A percentile compares a stretch with the other conserved stretches of the same genome.
Evolutionary conservation across 2,113 vertebrate genomes (phyloP).

Genomic region (Lamprologus sp.): DNA sequence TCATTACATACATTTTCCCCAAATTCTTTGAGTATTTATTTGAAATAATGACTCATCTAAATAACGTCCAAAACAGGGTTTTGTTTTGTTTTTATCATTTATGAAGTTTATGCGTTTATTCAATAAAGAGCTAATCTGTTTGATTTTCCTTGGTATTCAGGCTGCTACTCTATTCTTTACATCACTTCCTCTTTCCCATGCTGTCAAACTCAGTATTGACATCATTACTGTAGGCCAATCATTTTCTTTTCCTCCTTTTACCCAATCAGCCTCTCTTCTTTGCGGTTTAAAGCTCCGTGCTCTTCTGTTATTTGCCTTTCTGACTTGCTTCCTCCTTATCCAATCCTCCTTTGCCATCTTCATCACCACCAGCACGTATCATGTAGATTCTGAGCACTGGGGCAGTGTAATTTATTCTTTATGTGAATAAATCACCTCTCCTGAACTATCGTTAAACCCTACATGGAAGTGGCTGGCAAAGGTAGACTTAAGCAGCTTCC

Average conservation of each 20-base stretch:
- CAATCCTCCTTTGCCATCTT: background rate
- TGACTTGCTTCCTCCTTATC: background rate
- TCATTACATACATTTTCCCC: fast-evolving
- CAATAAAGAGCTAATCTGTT: background rate
- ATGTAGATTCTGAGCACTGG: fast-evolving
- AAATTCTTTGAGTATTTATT: background rate
- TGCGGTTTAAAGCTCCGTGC: fast-evolving
- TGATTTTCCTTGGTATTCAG: background rate
- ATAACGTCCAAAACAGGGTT: background rate
- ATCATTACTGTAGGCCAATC: background rate
- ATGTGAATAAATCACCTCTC: background rate
- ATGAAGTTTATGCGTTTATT: fast-evolving
- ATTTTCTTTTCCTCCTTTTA: background rate
- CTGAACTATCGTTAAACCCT: fast-evolving
- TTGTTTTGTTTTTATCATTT: background rate
- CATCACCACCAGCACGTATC: background rate
- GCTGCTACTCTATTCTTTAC: background rate
- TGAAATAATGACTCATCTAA: background rate
- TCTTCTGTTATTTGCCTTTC: background rate
- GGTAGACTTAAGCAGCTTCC: background rate
- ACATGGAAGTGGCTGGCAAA: background rate
- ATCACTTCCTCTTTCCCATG: background rate
- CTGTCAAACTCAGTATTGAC: background rate
- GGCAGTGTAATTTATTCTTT: background rate
- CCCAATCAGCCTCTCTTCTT: background rate